phyloP scores from a whole-genome alignment of 30 jellyfish, hydroid and myxozoan genomes.

The Chrysaora quinquecirrha region DNA sequence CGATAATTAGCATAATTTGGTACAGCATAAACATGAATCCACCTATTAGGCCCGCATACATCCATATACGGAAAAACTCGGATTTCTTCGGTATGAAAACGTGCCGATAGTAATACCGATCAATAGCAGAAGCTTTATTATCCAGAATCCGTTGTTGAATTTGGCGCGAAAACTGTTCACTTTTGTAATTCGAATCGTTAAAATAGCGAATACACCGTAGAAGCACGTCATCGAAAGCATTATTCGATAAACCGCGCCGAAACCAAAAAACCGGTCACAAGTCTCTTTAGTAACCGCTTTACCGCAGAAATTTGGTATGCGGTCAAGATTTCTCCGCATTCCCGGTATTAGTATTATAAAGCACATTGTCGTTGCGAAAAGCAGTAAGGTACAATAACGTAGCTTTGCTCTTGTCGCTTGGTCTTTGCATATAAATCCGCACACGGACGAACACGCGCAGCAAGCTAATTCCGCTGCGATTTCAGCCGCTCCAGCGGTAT shows the following conservation, averaged over 20 bases:
- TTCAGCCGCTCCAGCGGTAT: slow-evolving; percentile 99
- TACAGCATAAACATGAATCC: slow-evolving; percentile 90
- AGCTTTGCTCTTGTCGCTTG: slow-evolving; percentile 96
- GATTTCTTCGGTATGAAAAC: slow-evolving; percentile 83
- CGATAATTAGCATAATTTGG: slow-evolving; percentile 88
- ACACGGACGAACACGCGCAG: slow-evolving; percentile 97
- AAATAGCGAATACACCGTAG: slow-evolving; percentile 74
- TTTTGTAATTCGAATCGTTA: slow-evolving; percentile 77
- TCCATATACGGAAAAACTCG: slow-evolving; percentile 95
- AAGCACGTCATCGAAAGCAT: slow-evolving; percentile 84
- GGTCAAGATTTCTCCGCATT: slow-evolving; percentile 79
- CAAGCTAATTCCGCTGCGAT: slow-evolving; percentile 98
- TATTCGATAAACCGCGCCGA: slow-evolving; percentile 92
- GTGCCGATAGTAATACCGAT: slow-evolving; percentile 65
- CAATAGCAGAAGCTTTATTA: slow-evolving; percentile 64
- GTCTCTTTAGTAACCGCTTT: slow-evolving; percentile 83
- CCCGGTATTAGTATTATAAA: slow-evolving; percentile 92
- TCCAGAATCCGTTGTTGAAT: slow-evolving; percentile 93
- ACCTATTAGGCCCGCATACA: slow-evolving; percentile 91
- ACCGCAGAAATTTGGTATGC: slow-evolving; percentile 89
- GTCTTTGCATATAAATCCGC: slow-evolving; percentile 89
- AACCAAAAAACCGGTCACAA: slow-evolving; percentile 93
- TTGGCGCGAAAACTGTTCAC: slow-evolving; percentile 89
- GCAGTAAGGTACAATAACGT: slow-evolving; percentile 79
- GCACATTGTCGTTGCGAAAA: slow-evolving; percentile 89